Percentiles rank a stretch among this genome's conserved stretches.
These are phyloP conservation scores for Prosopocoilus inquinatus DNA, from an alignment of 2,888 invertebrate species.

Conservation along the genomic window DNA sequence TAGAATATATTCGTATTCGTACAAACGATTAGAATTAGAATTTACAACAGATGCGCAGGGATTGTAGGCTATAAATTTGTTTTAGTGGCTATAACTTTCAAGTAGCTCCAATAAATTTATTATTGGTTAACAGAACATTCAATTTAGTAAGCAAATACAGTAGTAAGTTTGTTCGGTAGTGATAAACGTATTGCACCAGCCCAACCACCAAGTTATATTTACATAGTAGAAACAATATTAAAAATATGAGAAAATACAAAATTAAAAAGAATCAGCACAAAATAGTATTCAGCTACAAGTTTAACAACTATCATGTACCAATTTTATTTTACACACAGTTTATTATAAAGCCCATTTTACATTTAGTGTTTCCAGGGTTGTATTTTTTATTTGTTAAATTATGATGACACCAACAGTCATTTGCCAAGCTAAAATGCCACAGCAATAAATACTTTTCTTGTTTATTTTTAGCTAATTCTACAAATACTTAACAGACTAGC, in stretches of 20 bases:
- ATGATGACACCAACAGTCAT: no score
- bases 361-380: no score
- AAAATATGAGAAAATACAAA: constrained; percentile 3
- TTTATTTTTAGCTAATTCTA: neutral
- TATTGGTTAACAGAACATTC: constrained; percentile 22
- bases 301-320: no score
- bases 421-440: no score
- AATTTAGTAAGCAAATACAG: constrained; percentile 37
- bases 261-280: no score
- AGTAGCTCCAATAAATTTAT: constrained; percentile 21
- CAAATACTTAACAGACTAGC: constrained; percentile 19
- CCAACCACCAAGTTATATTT: constrained; percentile 49
- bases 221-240: constrained; percentile 28
- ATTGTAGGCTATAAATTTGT: constrained; percentile 16
- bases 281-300: no score
- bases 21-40: no score
- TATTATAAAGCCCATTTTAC: no score
- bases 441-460: no score
- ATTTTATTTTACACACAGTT: no score
- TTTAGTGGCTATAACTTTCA: constrained; percentile 19
- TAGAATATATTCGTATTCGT: no score
- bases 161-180: constrained; percentile 43
- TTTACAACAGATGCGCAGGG: neutral
- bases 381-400: no score
- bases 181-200: constrained; percentile 49